Evolutionary conservation across 2,888 invertebrate genomes (phyloP).

Genomic region (Notocelia uddmanniana): DNA sequence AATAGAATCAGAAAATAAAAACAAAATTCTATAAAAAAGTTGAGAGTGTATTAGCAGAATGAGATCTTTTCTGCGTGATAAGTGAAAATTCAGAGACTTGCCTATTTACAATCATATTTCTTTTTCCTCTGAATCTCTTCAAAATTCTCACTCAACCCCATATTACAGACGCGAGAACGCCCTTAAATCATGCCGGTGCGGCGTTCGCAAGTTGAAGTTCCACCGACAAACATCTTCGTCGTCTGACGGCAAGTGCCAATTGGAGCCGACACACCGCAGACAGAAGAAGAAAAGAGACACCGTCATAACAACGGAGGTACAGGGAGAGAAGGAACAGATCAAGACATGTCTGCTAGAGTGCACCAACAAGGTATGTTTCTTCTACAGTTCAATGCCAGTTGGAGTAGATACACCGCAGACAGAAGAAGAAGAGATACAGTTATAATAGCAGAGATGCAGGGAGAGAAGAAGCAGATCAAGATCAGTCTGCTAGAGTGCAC

Average conservation of each 20-base stretch:
- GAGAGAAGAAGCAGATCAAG: slow-evolving; percentile 32
- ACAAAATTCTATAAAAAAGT: too few species aligned
- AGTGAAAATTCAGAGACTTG: too few species aligned
- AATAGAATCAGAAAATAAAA: too few species aligned
- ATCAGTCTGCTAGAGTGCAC: slow-evolving; percentile 49
- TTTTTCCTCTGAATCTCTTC: too few species aligned
- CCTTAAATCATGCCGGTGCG: slow-evolving; percentile 70
- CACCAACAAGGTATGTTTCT: not conserved
- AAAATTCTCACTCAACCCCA: not conserved
- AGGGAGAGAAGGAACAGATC: not conserved
- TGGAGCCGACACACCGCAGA: slow-evolving; percentile 52
- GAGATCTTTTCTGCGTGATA: too few species aligned
- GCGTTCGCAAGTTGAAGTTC: slow-evolving; percentile 63
- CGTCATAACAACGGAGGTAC: slow-evolving; percentile 4
- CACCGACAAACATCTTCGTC: slow-evolving; percentile 73
- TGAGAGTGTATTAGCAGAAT: too few species aligned
- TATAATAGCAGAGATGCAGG: not conserved
- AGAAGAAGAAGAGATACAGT: not conserved
- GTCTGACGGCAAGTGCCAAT: slow-evolving; percentile 60
- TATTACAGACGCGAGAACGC: slow-evolving; percentile 62
- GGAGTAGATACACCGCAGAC: not conserved
- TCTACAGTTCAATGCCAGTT: not conserved
- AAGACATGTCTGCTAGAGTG: not conserved
- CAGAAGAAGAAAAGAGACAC: slow-evolving; percentile 58
- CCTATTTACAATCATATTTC: too few species aligned